Evolutionary conservation across 2,888 invertebrate genomes (phyloP), one percentile per base, ranked within the genome.

Genomic region (Hoplodrina ambigua): DNA sequence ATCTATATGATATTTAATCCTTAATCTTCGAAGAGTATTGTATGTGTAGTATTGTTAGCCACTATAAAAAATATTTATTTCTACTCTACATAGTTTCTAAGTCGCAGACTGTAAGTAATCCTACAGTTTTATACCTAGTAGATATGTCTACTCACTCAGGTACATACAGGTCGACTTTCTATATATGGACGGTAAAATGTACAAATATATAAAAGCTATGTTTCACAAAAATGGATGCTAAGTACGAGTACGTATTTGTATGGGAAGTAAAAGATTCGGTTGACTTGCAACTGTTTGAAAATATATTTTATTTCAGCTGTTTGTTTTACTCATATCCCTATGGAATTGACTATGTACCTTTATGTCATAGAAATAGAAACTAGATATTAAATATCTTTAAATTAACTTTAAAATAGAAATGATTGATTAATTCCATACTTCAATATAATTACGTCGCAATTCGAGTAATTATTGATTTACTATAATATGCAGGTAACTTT

Each of bases 11-110:
- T n/a, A n/a, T n/a, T n/a, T n/a, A n/a, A n/a, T n/a, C n/a, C n/a
- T n/a, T n/a, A n/a, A n/a, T n/a, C n/a, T n/a, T n/a, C n/a, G n/a
- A n/a, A n/a, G n/a, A n/a, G n/a, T n/a, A n/a, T n/a, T n/a, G n/a
- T n/a, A n/a, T n/a, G n/a, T n/a, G n/a, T n/a, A n/a, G n/a, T n/a
- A n/a, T n/a, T 19, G 63, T 46, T 17, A 30, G 44, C 30, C 25
- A 13, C 54, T 59, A 63, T 63, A 63, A 63, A 78, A 68, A 76
- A 80, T 59, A 71, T 80, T 62, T 78, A 80, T 78, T 64, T 67
- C 67, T 53, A 53, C 49, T 15, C 19, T 41, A 20, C 58, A 58
- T 57, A 71, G 52, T 64, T 17, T 20, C 59, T 41, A 41, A 66
- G 11, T 63, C 56, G 49, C 55, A 37, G 25, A 37, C 62, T 56